A percentile compares a stretch with the other conserved stretches of the same genome.
Conservation (phyloP, 2,113 vertebrate genomes). For the Eclectus roratus region DNA sequence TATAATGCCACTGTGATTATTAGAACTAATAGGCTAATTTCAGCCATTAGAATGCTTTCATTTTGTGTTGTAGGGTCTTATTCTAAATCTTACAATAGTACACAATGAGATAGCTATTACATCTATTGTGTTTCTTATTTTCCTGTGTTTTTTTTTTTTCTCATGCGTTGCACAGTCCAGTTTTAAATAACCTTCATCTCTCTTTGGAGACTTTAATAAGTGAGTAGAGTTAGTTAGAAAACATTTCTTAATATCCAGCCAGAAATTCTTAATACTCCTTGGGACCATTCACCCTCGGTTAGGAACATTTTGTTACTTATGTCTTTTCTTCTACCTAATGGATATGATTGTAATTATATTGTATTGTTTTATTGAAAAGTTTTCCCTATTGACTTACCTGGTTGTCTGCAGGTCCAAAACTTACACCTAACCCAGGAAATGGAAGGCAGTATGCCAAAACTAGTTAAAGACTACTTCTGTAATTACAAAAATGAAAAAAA, state of each 20-base stretch:
- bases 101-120: not conserved
- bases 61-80: not conserved
- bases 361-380: not conserved
- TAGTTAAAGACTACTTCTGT: not conserved
- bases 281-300: not conserved
- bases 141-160: slow-evolving; percentile 2
- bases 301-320: slow-evolving; percentile 38
- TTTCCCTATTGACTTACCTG: not conserved
- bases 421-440: not conserved
- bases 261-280: slow-evolving; percentile 38
- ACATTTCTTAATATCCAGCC: slow-evolving; percentile 35
- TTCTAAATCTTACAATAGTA: not conserved
- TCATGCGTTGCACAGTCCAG: not conserved
- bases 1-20: not conserved
- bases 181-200: slow-evolving; percentile 52
- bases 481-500: not conserved
- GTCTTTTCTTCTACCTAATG: slow-evolving; percentile 1
- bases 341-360: not conserved
- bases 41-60: not conserved
- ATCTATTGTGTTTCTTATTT: slow-evolving; percentile 25
- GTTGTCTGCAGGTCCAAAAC: not conserved
- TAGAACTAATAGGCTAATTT: not conserved
- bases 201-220: slow-evolving; percentile 17
- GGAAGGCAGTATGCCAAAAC: not conserved
- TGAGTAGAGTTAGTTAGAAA: slow-evolving; percentile 5